Base-by-base conservation (phyloP, 2,797 vertebrate genomes). In the Delichon dasypus region DNA sequence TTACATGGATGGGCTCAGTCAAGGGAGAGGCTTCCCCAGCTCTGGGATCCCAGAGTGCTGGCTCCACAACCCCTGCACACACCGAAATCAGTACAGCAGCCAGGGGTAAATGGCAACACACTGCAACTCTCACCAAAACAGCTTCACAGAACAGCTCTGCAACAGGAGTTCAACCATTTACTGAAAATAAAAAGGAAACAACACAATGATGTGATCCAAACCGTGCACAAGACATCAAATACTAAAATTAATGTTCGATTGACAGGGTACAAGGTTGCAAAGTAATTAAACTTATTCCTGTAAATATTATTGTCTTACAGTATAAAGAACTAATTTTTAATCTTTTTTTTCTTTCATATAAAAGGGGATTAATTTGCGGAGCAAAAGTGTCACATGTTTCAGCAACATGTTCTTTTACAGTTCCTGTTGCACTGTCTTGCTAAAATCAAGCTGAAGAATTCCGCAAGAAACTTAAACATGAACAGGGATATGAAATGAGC, bases 401-500 rank as follows among this genome's bases (percentile, higher is more conserved):
- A 96, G 86, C 85, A 90, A 89, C 74, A 71, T 4, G 75, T 72
- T 89, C 83, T 89, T 83, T 47, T 25, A 58, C 53, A 77, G 85
- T 30, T 84, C 85, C 80, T 80, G 87, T 83, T 92, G 89, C 84
- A 61, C 50, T 47, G n/a, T 13, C 84, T 80, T 50, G 34, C 23
- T 84, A 38, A 91, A 91, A 65, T 79, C 93, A 87, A 88, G 55
- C 73, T 48, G 73, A 88, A 92, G 87, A 95, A 93, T 30, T 53
- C 57, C 0, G 0, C 54, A 90, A 91, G 95, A 90, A 97, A 88
- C 88, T 94, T 75, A 72, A 85, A 51, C 50, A 34, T 32, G 87
- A 88, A 70, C 65, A 95, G 80, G 90, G 97, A 95, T 97, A 97
- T 95, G 95, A 96, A 96, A 91, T 54, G 94, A 97, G 96, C 92